phyloP scores from a whole-genome alignment of 2,888 invertebrate species.

The Aporophyla lueneburgensis region DNA sequence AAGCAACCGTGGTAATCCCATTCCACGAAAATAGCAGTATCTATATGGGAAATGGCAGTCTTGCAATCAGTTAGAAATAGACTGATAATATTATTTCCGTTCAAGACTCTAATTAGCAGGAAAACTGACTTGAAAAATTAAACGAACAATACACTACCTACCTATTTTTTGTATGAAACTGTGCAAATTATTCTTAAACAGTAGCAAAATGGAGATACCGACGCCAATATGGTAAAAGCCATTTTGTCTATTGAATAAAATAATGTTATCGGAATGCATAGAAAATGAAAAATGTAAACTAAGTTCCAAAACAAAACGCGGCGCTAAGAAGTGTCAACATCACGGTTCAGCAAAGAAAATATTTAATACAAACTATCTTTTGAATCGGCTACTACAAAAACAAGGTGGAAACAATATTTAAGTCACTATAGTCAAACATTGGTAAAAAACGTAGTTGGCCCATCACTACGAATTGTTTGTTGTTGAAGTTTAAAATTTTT shows the following conservation, averaged over 20 bases:
- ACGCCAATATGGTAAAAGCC: too few species aligned
- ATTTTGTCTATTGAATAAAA: neutral
- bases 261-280: constrained; percentile 2
- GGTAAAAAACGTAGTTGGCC: too few species aligned
- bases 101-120: neutral
- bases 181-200: neutral
- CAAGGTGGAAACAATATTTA: too few species aligned
- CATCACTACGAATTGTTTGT: too few species aligned
- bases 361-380: neutral
- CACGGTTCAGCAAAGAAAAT: neutral
- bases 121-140: neutral
- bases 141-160: neutral
- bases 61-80: too few species aligned
- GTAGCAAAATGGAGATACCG: neutral
- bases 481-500: too few species aligned
- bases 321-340: constrained; percentile 3
- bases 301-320: neutral
- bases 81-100: neutral
- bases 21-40: too few species aligned
- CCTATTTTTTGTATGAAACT: neutral
- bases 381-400: too few species aligned
- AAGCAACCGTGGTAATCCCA: neutral
- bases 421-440: too few species aligned
- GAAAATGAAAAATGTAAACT: constrained; percentile 8
- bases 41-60: too few species aligned